Evolutionary conservation across 2,797 vertebrate genomes (phyloP).

Genomic region (Tamandua tetradactyla): DNA sequence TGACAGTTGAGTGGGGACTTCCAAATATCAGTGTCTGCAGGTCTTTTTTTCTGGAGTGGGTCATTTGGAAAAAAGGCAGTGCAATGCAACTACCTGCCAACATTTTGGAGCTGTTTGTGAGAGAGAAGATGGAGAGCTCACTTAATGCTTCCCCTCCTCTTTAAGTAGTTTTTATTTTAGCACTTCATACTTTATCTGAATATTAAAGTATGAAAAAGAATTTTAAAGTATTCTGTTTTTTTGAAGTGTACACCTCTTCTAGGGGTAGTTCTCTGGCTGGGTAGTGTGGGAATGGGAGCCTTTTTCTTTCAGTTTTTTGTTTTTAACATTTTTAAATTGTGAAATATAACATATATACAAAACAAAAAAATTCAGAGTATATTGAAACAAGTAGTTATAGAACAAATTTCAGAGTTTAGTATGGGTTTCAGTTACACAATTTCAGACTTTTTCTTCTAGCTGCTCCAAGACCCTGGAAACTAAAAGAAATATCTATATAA

Average conservation of each 20-base stretch:
- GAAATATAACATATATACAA: too few relatives aligned
- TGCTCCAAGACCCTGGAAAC: too few relatives aligned
- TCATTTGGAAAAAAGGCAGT: background rate
- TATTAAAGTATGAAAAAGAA: too few relatives aligned
- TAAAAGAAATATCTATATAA: too few relatives aligned
- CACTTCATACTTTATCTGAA: background rate
- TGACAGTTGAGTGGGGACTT: background rate
- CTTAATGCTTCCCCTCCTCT: background rate
- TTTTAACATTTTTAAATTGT: too few relatives aligned
- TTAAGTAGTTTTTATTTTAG: background rate
- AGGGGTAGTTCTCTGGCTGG: background rate
- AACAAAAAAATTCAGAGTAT: too few relatives aligned
- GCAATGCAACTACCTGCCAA: background rate
- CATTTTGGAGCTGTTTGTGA: background rate
- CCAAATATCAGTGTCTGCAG: background rate
- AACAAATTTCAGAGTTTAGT: too few relatives aligned
- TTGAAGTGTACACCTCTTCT: background rate
- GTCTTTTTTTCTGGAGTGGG: background rate
- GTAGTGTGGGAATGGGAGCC: background rate
- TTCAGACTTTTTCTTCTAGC: too few relatives aligned
- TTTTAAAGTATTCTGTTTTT: background rate
- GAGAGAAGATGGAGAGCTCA: background rate
- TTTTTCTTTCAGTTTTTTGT: too few relatives aligned
- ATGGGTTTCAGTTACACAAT: too few relatives aligned
- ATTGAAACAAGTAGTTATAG: too few relatives aligned